phyloP scores from a whole-genome alignment of 2,888 invertebrate species.

The Megastigmus dorsalis region DNA sequence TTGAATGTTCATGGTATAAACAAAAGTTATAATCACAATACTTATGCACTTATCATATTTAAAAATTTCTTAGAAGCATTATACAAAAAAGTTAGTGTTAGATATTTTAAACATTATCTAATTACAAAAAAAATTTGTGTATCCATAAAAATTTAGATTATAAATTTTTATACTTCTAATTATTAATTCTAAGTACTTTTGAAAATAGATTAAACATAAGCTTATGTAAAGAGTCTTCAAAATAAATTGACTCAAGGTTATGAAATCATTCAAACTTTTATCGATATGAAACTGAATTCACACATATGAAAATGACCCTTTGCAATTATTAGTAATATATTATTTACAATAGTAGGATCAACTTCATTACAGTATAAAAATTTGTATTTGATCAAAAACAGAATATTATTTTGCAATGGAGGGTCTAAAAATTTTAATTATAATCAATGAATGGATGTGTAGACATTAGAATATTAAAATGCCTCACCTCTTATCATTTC shows the following conservation, averaged over 20 bases:
- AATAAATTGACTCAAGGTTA: background rate
- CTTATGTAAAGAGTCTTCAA: background rate
- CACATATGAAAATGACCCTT: background rate
- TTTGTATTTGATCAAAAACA: no score
- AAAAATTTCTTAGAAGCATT: background rate
- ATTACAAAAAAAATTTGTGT: slow-evolving; percentile 31
- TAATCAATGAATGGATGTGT: no score
- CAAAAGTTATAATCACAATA: background rate
- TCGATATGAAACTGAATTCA: no score
- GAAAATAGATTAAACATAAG: background rate
- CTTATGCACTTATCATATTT: no score
- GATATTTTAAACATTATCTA: slow-evolving; percentile 5
- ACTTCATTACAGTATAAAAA: slow-evolving; percentile 2
- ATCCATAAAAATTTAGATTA: slow-evolving; percentile 14
- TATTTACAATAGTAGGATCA: slow-evolving; percentile 25
- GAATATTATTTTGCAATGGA: no score
- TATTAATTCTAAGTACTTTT: slow-evolving; percentile 17
- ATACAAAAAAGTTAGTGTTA: background rate
- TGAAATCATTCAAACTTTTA: background rate
- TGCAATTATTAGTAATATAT: background rate
- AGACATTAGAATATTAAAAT: background rate
- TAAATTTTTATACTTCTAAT: background rate
- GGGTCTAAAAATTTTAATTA: no score
- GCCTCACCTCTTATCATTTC: slow-evolving; percentile 15
- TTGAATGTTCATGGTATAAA: background rate